Evolutionary conservation across 2,797 vertebrate species (phyloP).

Genomic region (Acanthornis magna): DNA sequence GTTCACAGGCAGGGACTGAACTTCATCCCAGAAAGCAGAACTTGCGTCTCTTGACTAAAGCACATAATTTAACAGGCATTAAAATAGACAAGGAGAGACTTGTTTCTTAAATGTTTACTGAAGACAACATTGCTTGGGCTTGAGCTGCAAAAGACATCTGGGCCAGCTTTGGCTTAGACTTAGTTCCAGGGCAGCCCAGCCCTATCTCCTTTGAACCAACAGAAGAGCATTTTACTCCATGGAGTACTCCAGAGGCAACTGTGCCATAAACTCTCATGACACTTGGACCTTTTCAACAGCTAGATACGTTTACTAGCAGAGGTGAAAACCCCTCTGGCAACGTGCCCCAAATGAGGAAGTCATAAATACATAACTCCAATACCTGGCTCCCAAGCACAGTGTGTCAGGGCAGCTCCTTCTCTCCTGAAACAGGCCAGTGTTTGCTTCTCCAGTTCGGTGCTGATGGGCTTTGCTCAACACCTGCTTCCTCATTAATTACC

Average conservation of each 20-base stretch:
- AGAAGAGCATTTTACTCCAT: background rate
- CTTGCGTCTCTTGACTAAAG: background rate
- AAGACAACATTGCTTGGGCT: background rate
- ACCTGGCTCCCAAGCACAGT: conserved; percentile 2
- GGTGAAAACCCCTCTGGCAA: conserved; percentile 58
- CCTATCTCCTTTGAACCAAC: conserved; percentile 4
- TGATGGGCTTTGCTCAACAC: background rate
- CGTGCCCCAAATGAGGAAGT: conserved; percentile 13
- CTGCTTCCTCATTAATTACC: conserved; percentile 4
- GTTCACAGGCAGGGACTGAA: background rate
- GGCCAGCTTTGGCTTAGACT: background rate
- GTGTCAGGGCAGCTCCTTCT: background rate
- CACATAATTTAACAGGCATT: background rate
- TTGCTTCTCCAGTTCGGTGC: background rate
- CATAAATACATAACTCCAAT: conserved; percentile 28
- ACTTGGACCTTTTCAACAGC: conserved; percentile 51
- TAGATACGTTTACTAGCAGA: conserved; percentile 24
- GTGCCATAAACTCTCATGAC: conserved; percentile 39
- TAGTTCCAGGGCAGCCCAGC: background rate
- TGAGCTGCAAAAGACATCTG: background rate
- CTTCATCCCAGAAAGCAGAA: background rate
- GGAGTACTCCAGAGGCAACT: background rate
- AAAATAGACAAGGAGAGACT: conserved; percentile 5
- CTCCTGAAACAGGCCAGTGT: background rate
- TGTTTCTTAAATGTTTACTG: conserved; percentile 19